Conservation (phyloP, 2,888 invertebrate genomes). For the Athripsodes cinereus region DNA sequence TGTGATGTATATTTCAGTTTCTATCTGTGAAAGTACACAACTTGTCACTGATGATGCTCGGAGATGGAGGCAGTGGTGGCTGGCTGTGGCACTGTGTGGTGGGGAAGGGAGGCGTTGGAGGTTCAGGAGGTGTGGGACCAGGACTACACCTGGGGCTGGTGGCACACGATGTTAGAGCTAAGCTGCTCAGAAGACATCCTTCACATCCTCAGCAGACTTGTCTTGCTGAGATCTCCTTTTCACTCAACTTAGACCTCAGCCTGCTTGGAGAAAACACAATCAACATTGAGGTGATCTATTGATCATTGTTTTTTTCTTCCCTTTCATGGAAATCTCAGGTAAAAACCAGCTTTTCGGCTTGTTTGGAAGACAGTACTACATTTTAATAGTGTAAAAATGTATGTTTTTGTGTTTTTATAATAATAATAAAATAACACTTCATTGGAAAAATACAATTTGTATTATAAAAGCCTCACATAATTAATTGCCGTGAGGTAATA, state of each 20-base stretch:
- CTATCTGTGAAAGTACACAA: constrained; percentile 81
- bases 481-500: too few relatives aligned
- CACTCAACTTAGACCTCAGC: constrained; percentile 68
- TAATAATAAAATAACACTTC: too few relatives aligned
- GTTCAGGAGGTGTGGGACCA: constrained; percentile 59
- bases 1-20: constrained; percentile 58
- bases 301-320: too few relatives aligned
- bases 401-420: too few relatives aligned
- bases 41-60: constrained; percentile 56
- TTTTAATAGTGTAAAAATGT: too few relatives aligned
- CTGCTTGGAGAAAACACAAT: constrained; percentile 76
- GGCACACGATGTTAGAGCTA: constrained; percentile 59
- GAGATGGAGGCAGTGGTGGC: constrained; percentile 51
- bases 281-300: constrained; percentile 76
- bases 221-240: constrained; percentile 67
- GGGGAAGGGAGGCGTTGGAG: constrained; percentile 66
- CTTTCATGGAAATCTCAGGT: too few relatives aligned
- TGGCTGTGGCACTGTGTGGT: constrained; percentile 67
- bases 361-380: too few relatives aligned
- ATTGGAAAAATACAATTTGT: too few relatives aligned
- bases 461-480: too few relatives aligned
- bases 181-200: constrained; percentile 41
- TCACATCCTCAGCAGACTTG: constrained; percentile 54
- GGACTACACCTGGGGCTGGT: constrained; percentile 66
- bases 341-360: too few relatives aligned